These are phyloP conservation scores for Numenius arquata DNA, from an alignment of 2,113 vertebrate species.

Conservation along the genomic window DNA sequence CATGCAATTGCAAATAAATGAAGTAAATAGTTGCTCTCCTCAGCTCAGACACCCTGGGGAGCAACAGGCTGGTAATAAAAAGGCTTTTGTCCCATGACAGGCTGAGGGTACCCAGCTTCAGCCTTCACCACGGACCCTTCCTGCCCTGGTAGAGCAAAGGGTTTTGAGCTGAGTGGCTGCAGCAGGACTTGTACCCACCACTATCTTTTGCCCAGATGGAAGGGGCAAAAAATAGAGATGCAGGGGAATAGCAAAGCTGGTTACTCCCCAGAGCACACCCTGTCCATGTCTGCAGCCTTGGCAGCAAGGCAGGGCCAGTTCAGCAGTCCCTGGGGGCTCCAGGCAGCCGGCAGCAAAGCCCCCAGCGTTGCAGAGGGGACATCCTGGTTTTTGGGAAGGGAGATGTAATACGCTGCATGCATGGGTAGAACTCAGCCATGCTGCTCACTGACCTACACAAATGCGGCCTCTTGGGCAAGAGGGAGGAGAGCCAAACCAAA, in stretches of 20 bases:
- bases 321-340: background rate
- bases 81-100: background rate
- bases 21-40: background rate
- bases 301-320: background rate
- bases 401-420: accelerated
- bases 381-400: background rate
- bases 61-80: background rate
- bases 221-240: background rate
- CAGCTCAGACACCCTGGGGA: background rate
- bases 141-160: background rate
- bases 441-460: background rate
- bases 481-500: background rate
- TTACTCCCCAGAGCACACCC: background rate
- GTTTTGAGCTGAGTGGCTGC: accelerated
- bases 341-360: background rate
- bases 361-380: background rate
- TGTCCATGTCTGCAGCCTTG: background rate
- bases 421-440: background rate
- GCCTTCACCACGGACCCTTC: background rate
- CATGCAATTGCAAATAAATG: background rate
- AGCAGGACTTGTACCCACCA: background rate
- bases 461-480: background rate
- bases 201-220: background rate
- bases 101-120: background rate
- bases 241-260: background rate